Conservation (phyloP, 2,888 invertebrate genomes). For the Eupithecia subumbrata region DNA sequence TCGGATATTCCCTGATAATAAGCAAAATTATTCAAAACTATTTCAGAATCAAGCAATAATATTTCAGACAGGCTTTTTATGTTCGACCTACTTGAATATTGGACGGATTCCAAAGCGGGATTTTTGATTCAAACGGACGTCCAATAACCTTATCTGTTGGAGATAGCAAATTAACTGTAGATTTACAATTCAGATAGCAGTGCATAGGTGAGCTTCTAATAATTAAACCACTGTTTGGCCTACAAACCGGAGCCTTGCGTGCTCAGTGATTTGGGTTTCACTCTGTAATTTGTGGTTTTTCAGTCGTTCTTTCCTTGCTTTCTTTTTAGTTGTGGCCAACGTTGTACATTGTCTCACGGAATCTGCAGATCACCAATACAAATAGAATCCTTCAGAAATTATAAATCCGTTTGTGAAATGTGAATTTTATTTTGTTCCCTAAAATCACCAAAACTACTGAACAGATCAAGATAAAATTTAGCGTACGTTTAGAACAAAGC, state of each 20-base stretch:
- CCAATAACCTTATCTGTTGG: conserved; percentile 26
- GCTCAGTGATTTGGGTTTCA: conserved; percentile 16
- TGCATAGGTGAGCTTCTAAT: conserved; percentile 30
- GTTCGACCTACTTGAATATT: conserved; percentile 18
- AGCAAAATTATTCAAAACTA: neutral
- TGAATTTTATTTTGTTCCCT: too few relatives aligned
- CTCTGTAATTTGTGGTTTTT: conserved; percentile 1
- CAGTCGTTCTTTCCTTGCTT: neutral
- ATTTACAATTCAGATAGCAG: conserved; percentile 42
- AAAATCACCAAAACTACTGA: too few relatives aligned
- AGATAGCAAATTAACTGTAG: conserved; percentile 38
- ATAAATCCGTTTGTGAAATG: too few relatives aligned
- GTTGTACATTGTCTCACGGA: neutral
- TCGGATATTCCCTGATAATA: neutral
- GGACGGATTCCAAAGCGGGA: conserved; percentile 25
- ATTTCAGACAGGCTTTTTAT: neutral
- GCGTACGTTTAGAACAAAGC: too few relatives aligned
- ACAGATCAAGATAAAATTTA: too few relatives aligned
- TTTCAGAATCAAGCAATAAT: neutral
- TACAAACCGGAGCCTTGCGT: conserved; percentile 12
- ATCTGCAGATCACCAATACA: neutral
- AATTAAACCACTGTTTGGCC: conserved; percentile 39
- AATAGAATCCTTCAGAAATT: neutral
- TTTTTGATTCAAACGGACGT: conserved; percentile 24
- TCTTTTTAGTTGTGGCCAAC: neutral